phyloP scores from a whole-genome alignment of 2,888 invertebrate species.

The Tolmerus cingulatus region DNA sequence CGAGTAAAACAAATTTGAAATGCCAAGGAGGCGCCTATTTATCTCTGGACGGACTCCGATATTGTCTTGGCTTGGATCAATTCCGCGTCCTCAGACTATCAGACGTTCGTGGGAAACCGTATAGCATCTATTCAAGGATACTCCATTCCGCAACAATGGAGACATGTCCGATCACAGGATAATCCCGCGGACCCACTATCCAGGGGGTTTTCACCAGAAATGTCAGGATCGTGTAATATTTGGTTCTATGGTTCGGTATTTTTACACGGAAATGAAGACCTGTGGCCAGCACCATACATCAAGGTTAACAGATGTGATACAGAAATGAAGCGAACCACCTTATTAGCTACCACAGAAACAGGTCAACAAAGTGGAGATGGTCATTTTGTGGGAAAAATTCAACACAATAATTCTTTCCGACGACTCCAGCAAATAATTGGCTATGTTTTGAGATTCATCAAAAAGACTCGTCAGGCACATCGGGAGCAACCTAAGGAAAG shows the following conservation, averaged over 20 bases:
- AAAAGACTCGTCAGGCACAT: not conserved
- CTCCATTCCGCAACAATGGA: slow-evolving; percentile 31
- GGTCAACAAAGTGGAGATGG: not conserved
- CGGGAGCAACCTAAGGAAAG: not conserved
- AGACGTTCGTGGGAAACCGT: slow-evolving; percentile 47
- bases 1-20: not conserved
- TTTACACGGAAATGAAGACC: not conserved
- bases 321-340: not conserved
- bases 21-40: not conserved
- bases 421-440: not conserved
- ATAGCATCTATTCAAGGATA: slow-evolving; percentile 45
- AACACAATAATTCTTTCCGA: not conserved
- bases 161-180: slow-evolving; percentile 39
- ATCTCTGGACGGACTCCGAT: slow-evolving; percentile 13
- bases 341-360: not conserved
- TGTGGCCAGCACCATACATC: not conserved
- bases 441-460: not conserved
- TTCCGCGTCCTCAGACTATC: not conserved
- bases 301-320: not conserved
- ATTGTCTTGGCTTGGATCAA: slow-evolving; percentile 8
- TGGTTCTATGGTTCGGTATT: slow-evolving; percentile 10
- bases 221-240: not conserved
- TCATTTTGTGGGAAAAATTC: not conserved
- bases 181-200: slow-evolving; percentile 47
- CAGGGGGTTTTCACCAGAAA: not conserved